These are phyloP conservation scores for Muscicapa comitata DNA, from an alignment of 2,797 vertebrate genomes.

Conservation along the genomic window DNA sequence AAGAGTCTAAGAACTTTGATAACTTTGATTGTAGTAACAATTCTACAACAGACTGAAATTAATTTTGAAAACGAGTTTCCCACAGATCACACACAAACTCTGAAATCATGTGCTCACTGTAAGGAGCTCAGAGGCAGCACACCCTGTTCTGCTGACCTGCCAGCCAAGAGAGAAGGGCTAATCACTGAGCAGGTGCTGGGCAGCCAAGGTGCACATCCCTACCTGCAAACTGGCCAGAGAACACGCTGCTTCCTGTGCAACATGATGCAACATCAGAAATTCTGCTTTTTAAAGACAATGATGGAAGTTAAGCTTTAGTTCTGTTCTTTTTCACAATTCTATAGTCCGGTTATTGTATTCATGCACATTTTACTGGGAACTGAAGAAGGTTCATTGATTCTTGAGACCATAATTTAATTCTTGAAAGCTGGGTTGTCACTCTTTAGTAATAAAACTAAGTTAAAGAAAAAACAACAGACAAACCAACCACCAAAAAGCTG, in stretches of 20 bases:
- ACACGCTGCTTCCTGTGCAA: neutral
- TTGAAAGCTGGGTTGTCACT: neutral
- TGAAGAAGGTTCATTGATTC: neutral
- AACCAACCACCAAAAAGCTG: fast-evolving
- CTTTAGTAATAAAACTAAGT: neutral
- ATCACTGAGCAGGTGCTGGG: neutral
- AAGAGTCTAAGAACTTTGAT: neutral
- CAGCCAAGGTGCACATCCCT: neutral
- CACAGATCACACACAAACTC: neutral
- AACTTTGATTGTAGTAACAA: neutral
- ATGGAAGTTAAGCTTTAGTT: neutral
- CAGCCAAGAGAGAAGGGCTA: neutral
- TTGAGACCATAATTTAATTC: neutral
- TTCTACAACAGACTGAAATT: neutral
- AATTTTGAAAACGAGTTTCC: neutral
- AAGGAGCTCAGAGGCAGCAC: neutral
- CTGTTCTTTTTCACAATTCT: neutral
- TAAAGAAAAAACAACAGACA: neutral
- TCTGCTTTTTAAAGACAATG: neutral
- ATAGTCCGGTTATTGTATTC: neutral
- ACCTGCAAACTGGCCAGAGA: neutral
- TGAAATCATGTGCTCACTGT: neutral
- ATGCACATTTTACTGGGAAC: neutral
- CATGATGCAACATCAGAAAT: neutral
- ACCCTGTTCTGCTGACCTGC: neutral